These are phyloP conservation scores for Sebastes alutus DNA, from an alignment of 2,797 vertebrate species.

Conservation along the genomic window DNA sequence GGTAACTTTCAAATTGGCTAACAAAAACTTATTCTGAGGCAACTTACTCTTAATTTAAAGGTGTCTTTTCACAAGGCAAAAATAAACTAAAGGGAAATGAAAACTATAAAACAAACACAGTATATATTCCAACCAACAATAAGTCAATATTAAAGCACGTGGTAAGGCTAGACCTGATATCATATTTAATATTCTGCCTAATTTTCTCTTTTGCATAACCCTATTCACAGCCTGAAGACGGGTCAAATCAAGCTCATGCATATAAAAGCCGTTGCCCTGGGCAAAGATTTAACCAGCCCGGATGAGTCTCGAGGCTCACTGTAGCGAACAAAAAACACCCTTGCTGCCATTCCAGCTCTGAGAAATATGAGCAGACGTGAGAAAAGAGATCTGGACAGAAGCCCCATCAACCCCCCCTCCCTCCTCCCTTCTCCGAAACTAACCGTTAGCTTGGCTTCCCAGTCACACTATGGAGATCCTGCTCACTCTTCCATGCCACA, in stretches of 20 bases:
- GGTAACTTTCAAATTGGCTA: background rate
- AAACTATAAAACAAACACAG: background rate
- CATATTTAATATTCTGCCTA: constrained; percentile 67
- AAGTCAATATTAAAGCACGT: constrained; percentile 3
- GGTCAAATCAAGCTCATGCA: constrained; percentile 74
- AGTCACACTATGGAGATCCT: constrained; percentile 71
- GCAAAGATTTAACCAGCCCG: constrained; percentile 67
- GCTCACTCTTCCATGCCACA: constrained; percentile 79
- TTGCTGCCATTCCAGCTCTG: constrained; percentile 56
- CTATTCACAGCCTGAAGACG: constrained; percentile 59
- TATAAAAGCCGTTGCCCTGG: constrained; percentile 66
- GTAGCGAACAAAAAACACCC: constrained; percentile 47
- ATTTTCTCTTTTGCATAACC: constrained; percentile 62
- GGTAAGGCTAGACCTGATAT: constrained; percentile 38
- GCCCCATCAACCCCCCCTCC: background rate
- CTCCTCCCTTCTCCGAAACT: constrained; percentile 27
- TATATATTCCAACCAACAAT: background rate
- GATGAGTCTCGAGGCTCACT: constrained; percentile 51
- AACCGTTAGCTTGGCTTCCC: constrained; percentile 66
- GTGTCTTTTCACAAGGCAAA: background rate
- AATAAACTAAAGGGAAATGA: background rate
- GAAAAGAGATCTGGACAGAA: constrained; percentile 56
- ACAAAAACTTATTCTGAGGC: background rate
- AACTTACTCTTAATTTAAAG: background rate
- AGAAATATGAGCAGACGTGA: constrained; percentile 64